Percentiles rank a stretch among this genome's conserved stretches.
Conservation (phyloP, 1,140 invertebrate species). For the Sycophaga agraensis region DNA sequence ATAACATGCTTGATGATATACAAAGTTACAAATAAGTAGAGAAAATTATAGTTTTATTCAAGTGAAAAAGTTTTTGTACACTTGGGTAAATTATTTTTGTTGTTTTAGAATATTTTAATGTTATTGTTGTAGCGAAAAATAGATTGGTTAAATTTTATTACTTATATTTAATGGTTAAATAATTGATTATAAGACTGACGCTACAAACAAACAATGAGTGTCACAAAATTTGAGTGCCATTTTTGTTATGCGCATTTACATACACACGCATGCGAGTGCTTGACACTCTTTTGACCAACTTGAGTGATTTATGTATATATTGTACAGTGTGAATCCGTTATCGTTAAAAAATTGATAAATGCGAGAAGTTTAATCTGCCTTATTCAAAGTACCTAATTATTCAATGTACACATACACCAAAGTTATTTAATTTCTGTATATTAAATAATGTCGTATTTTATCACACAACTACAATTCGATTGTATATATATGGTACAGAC, state of each 20-base stretch:
- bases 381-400: neutral
- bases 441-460: constrained; percentile 3
- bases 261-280: neutral
- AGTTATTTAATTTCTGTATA: constrained; percentile 13
- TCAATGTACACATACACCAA: constrained; percentile 13
- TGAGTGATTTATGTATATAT: constrained; percentile 18
- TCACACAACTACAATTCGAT: constrained; percentile 15
- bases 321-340: constrained; percentile 13
- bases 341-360: constrained; percentile 4
- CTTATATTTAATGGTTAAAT: constrained; percentile 13
- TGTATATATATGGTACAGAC: constrained; percentile 22
- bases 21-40: constrained; percentile 49
- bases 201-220: constrained; percentile 15
- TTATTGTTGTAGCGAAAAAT: no score
- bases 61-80: constrained; percentile 4
- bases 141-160: constrained; percentile 4
- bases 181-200: constrained; percentile 25
- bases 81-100: neutral
- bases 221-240: constrained; percentile 22
- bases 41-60: constrained; percentile 25
- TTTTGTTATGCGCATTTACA: constrained; percentile 11
- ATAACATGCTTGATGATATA: constrained; percentile 55
- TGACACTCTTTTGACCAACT: neutral
- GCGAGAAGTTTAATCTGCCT: neutral
- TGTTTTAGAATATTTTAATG: no score